Base-by-base conservation (phyloP, 1,140 invertebrate species). In the Leptoteleia sp. region DNA sequence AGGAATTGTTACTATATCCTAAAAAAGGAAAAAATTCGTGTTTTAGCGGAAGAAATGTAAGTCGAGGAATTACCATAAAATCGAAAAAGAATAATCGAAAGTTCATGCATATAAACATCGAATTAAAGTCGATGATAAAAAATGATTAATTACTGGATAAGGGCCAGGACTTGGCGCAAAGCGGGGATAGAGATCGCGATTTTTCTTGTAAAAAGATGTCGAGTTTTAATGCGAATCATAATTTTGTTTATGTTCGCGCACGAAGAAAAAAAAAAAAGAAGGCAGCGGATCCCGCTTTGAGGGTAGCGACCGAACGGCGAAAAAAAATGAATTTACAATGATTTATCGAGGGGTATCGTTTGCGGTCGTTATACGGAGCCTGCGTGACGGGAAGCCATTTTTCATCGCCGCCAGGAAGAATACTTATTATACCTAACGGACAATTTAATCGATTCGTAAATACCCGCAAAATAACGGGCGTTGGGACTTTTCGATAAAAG, bases 371-470 rank as follows among this genome's bases (percentile, higher is more conserved):
- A 81, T 78, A 80, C 45, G 52, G 57, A 68, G 77, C 71, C 50
- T 83, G 64, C 85, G 84, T 85, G 84, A 85, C 81, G 77, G 79
- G 40, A 76, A 80, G 62, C 81, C 81, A 85, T 85, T 85, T 86
- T 85, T 86, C 81, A 83, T 54, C 62, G 70, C 31, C 42, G 62
- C 57, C 82, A 59, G 76, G 75, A 83, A 75, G 82, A 83, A 85
- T 85, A 84, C 82, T 83, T 82, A 79, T 79, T 79, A 80, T 76
- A 79, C 61, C 57, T 71, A 71, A 55, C 64, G 76, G 82, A 82
- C 79, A 79, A 81, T 85, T 84, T 85, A 84, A 85, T 86, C 83
- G 83, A 86, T 86, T 80, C 76, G 79, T 82, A 83, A 83, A 84
- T 84, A 79, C 68, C 67, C 61, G 62, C 59, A 62, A 62, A 78